Conservation (phyloP, 64 coral and sea anemone genomes). For the Acropora yongei region DNA sequence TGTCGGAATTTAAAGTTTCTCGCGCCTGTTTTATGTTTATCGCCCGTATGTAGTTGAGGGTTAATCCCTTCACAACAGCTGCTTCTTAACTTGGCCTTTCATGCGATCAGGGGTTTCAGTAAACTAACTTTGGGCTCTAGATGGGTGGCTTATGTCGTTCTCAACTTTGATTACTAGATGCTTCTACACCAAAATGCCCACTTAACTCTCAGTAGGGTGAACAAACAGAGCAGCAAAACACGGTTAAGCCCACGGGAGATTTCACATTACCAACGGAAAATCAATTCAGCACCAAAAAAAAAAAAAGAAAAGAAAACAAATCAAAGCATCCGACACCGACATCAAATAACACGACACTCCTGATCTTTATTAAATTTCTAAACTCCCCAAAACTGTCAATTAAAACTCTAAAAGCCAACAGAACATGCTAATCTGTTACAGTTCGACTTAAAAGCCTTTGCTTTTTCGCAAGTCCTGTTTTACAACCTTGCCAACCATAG, state of each 20-base stretch:
- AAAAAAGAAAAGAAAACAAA: not conserved
- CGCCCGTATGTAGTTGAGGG: not conserved
- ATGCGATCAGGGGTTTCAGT: conserved; percentile 13
- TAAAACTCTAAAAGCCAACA: not conserved
- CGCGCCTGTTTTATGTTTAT: conserved; percentile 35
- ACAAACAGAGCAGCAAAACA: not conserved
- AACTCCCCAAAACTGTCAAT: conserved; percentile 32
- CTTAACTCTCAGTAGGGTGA: not conserved
- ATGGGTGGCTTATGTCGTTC: conserved; percentile 47
- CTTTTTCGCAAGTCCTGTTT: not conserved
- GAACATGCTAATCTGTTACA: not conserved
- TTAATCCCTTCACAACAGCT: conserved; percentile 1
- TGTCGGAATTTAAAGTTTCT: not conserved
- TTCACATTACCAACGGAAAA: not conserved
- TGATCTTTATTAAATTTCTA: conserved; percentile 38
- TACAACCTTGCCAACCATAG: not conserved
- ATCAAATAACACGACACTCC: conserved; percentile 25
- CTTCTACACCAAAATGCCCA: not conserved
- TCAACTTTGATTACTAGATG: conserved; percentile 12
- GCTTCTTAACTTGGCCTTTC: conserved; percentile 13
- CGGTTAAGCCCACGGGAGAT: not conserved
- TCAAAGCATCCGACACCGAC: conserved; percentile 11
- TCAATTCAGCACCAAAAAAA: not conserved
- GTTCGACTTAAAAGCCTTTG: not conserved
- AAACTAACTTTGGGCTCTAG: conserved; percentile 19